Conservation (phyloP, 1,140 invertebrate species). For the Apis cerana region DNA sequence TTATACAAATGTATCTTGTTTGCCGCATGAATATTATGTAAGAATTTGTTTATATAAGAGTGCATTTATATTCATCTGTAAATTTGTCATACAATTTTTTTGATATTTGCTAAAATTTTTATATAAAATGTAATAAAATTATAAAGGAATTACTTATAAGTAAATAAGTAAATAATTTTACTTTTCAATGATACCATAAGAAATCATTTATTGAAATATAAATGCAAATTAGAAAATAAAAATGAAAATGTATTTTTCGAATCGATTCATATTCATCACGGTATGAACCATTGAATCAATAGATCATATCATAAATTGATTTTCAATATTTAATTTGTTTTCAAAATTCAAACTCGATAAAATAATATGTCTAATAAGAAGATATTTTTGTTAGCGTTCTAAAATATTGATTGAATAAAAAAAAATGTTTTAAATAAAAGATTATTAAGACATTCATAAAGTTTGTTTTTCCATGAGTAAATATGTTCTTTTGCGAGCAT, state of each 20-base stretch:
- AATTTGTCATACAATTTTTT: not conserved
- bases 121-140: not conserved
- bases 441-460: not conserved
- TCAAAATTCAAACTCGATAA: not conserved
- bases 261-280: not conserved
- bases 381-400: not conserved
- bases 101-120: not conserved
- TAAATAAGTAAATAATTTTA: not conserved
- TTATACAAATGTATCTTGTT: not conserved
- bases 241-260: not conserved
- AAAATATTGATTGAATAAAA: not conserved
- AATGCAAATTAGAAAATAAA: not conserved
- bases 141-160: not conserved
- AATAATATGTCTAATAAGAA: not conserved
- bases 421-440: not conserved
- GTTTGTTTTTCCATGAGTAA: slow-evolving; percentile 30
- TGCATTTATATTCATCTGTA: not conserved
- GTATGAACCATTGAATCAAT: not conserved
- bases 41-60: slow-evolving; percentile 15
- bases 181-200: not conserved
- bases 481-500: slow-evolving; percentile 27
- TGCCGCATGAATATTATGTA: not conserved
- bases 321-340: not conserved
- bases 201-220: not conserved
- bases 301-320: not conserved